Percentiles rank a stretch among this genome's conserved stretches.
Conservation (phyloP, 2,797 vertebrate genomes). For the Holocentrus rufus region DNA sequence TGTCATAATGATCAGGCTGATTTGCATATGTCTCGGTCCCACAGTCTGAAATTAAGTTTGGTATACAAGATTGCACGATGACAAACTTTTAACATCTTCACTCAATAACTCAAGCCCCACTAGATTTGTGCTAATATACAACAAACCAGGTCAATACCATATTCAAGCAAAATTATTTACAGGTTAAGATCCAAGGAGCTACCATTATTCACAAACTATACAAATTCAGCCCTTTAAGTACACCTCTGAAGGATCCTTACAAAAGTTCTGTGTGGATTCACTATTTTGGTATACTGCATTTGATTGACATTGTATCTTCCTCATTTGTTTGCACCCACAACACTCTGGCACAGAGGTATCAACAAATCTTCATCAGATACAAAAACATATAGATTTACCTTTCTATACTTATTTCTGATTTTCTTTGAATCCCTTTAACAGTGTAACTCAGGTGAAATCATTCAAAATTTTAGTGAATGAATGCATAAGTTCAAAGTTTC, state of each 20-base stretch:
- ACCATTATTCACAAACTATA: slow-evolving; percentile 72
- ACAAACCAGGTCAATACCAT: slow-evolving; percentile 48
- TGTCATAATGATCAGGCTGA: too few species aligned
- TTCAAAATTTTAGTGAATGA: not conserved
- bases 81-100: slow-evolving; percentile 47
- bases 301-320: slow-evolving; percentile 22
- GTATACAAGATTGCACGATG: slow-evolving; percentile 15
- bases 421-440: slow-evolving; percentile 34
- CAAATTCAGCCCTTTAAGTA: slow-evolving; percentile 74
- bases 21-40: not conserved
- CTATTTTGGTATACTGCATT: slow-evolving; percentile 37
- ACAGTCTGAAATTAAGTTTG: slow-evolving; percentile 17
- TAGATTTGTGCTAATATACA: slow-evolving; percentile 56
- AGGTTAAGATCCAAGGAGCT: slow-evolving; percentile 50
- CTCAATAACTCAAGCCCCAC: slow-evolving; percentile 32
- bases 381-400: slow-evolving; percentile 1
- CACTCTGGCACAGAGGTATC: not conserved
- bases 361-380: slow-evolving; percentile 14
- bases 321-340: slow-evolving; percentile 20
- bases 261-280: slow-evolving; percentile 31
- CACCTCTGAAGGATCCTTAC: slow-evolving; percentile 38
- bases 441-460: not conserved
- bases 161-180: slow-evolving; percentile 70
- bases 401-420: slow-evolving; percentile 20
- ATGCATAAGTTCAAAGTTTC: slow-evolving; percentile 20